phyloP scores from a whole-genome alignment of 2,888 invertebrate species.

The Spodoptera exigua region DNA sequence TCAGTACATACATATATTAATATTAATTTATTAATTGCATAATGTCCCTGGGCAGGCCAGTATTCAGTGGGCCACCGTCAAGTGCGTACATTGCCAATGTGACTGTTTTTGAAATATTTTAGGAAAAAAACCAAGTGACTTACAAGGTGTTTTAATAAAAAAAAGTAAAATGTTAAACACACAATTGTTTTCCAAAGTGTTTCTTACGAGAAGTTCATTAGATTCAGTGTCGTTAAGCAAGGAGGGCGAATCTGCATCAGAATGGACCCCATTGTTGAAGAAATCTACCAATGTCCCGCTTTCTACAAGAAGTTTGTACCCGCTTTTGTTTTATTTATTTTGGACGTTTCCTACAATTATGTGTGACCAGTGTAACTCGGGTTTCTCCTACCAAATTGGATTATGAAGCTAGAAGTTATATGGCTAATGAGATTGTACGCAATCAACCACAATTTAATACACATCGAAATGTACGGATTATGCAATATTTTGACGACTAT shows the following conservation, averaged over 20 bases:
- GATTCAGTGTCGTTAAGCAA: slow-evolving; percentile 64
- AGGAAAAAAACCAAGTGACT: not conserved
- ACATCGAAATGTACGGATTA: not conserved
- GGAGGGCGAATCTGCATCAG: slow-evolving; percentile 65
- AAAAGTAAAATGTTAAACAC: slow-evolving; percentile 55
- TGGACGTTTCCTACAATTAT: slow-evolving; percentile 48
- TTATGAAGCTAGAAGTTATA: slow-evolving; percentile 30
- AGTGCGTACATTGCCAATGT: slow-evolving; percentile 23
- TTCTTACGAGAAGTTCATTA: slow-evolving; percentile 60
- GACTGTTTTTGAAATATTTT: slow-evolving; percentile 7
- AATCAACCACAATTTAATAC: slow-evolving; percentile 14
- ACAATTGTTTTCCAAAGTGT: slow-evolving; percentile 66
- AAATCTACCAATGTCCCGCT: slow-evolving; percentile 57
- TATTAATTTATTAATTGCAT: slow-evolving; percentile 60
- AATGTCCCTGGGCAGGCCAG: slow-evolving; percentile 47
- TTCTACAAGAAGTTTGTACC: slow-evolving; percentile 51
- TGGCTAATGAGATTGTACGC: slow-evolving; percentile 12
- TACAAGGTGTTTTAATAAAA: slow-evolving; percentile 11
- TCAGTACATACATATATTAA: slow-evolving; percentile 57
- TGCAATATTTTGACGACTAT: no score
- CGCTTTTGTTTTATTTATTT: slow-evolving; percentile 56
- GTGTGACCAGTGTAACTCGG: slow-evolving; percentile 24
- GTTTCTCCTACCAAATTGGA: slow-evolving; percentile 34
- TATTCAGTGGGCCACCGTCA: slow-evolving; percentile 37
- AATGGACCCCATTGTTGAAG: slow-evolving; percentile 76